Percentiles rank a stretch among this genome's conserved stretches.
Evolutionary conservation across 2,888 invertebrate genomes (phyloP).

Genomic region (Agrilus mali): DNA sequence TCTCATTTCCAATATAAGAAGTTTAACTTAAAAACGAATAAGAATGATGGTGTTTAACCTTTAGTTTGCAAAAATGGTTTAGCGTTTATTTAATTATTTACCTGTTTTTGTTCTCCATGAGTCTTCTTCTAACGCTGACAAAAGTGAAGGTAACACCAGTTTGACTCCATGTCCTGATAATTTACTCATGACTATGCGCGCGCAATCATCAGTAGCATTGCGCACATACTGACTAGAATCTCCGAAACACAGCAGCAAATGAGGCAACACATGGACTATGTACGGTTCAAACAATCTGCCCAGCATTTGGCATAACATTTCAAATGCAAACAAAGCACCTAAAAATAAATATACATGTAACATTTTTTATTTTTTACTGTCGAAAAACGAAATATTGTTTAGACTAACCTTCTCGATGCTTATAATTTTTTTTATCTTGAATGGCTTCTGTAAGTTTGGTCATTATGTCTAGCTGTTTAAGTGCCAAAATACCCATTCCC

Average conservation of each 20-base stretch:
- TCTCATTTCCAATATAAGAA: too few species aligned
- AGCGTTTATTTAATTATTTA: slow-evolving; percentile 18
- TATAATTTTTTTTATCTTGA: slow-evolving; percentile 93
- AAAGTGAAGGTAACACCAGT: slow-evolving; percentile 83
- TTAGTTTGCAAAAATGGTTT: too few species aligned
- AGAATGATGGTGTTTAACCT: too few species aligned
- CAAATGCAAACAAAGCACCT: slow-evolving; percentile 93
- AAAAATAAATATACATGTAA: slow-evolving; percentile 14
- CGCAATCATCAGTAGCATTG: slow-evolving; percentile 92
- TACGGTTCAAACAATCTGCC: slow-evolving; percentile 98
- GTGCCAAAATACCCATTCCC: slow-evolving; percentile 88
- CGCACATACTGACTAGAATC: slow-evolving; percentile 92
- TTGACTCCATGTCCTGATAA: slow-evolving; percentile 96
- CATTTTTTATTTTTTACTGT: neutral
- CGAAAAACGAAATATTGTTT: too few species aligned
- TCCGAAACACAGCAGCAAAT: slow-evolving; percentile 89
- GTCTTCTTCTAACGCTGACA: slow-evolving; percentile 91
- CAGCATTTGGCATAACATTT: slow-evolving; percentile 89
- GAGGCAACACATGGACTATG: slow-evolving; percentile 92
- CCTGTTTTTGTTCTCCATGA: slow-evolving; percentile 97
- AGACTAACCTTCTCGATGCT: slow-evolving; percentile 69
- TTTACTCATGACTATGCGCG: slow-evolving; percentile 89
- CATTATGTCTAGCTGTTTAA: slow-evolving; percentile 95
- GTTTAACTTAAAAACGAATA: too few species aligned
- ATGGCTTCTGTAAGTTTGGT: slow-evolving; percentile 83